phyloP scores from a whole-genome alignment of 2,797 vertebrate genomes.

The Octomys mimax region DNA sequence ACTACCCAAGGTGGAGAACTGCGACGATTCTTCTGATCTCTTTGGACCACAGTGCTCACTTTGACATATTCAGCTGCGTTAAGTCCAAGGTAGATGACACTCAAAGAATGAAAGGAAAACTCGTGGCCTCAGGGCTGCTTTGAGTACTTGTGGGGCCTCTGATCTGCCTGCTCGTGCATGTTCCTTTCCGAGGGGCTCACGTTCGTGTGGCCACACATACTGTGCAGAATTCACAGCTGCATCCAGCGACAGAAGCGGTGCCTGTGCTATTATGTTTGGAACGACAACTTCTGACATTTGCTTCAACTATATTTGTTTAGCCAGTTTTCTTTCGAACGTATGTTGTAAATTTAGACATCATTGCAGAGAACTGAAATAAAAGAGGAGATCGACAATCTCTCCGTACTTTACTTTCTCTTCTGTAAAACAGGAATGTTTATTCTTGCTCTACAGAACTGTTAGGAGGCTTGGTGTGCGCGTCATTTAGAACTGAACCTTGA shows the following conservation, averaged over 20 bases:
- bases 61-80: neutral
- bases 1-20: neutral
- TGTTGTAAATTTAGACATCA: neutral
- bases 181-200: neutral
- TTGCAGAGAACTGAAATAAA: neutral
- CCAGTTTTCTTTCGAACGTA: neutral
- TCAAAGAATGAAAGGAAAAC: neutral
- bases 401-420: neutral
- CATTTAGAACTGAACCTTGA: neutral
- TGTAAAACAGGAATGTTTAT: neutral
- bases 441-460: neutral
- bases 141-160: neutral
- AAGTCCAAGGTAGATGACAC: neutral
- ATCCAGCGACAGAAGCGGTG: neutral
- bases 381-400: neutral
- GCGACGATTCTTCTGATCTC: rapidly evolving
- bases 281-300: neutral
- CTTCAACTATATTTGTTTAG: neutral
- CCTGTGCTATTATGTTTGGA: neutral
- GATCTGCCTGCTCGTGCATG: neutral
- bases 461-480: neutral
- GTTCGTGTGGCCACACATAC: no score
- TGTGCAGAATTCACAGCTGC: neutral
- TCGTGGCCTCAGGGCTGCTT: neutral
- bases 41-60: neutral